Evolutionary conservation across 2,888 invertebrate species (phyloP).

Genomic region (Pharmacophagus antenor): DNA sequence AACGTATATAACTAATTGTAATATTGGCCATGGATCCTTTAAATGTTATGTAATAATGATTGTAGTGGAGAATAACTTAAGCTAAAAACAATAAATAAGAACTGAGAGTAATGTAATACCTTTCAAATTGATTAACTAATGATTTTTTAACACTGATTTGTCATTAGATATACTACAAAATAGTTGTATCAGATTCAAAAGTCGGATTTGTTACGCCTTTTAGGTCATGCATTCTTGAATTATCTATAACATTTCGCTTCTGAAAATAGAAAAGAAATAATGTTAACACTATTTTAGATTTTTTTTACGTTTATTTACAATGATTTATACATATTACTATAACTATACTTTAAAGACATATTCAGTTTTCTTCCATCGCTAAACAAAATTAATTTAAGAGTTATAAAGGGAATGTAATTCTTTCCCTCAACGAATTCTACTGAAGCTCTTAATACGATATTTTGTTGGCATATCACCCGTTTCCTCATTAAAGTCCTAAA

Average conservation of each 20-base stretch:
- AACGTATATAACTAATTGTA: not conserved
- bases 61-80: not conserved
- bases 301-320: not conserved
- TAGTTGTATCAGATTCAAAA: conserved; percentile 16
- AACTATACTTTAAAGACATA: no score
- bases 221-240: conserved; percentile 7
- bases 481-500: no score
- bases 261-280: conserved; percentile 16
- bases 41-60: not conserved
- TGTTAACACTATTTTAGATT: not conserved
- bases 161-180: not conserved
- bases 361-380: no score
- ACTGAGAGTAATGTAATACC: not conserved
- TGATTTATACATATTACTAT: not conserved
- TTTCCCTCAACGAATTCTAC: no score
- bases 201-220: conserved; percentile 14
- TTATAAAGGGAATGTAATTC: no score
- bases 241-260: conserved; percentile 8
- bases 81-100: no score
- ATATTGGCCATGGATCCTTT: no score
- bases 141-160: not conserved
- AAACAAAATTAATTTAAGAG: no score
- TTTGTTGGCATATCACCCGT: no score
- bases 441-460: no score
- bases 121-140: not conserved